A percentile compares a stretch with the other conserved stretches of the same genome.
Conservation (phyloP, 2,797 vertebrate species). For the Ctenopoma multispine region DNA sequence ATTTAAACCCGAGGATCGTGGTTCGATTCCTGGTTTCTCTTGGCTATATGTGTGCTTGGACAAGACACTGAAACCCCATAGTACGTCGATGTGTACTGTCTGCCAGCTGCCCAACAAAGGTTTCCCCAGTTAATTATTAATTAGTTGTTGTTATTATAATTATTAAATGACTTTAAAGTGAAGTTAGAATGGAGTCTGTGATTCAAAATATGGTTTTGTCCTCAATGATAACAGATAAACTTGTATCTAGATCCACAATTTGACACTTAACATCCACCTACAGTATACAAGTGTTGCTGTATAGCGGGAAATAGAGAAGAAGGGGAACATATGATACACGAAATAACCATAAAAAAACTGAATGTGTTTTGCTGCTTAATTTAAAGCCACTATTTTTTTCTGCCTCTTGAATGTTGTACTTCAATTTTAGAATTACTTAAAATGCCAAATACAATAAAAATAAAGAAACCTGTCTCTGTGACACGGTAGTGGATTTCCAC, state of each 20-base stretch:
- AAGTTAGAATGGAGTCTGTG: too few relatives aligned
- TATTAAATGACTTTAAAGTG: too few relatives aligned
- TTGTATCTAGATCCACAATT: not conserved
- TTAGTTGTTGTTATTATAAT: too few relatives aligned
- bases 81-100: too few relatives aligned
- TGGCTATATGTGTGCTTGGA: too few relatives aligned
- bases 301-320: not conserved
- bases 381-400: constrained; percentile 4
- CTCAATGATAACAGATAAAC: not conserved
- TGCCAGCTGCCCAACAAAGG: too few relatives aligned
- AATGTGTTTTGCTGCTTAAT: constrained; percentile 28
- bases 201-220: not conserved
- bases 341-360: constrained; percentile 8
- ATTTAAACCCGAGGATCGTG: too few relatives aligned
- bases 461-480: constrained; percentile 25
- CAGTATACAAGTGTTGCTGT: not conserved
- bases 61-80: too few relatives aligned
- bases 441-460: constrained; percentile 63
- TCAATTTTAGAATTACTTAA: constrained; percentile 48
- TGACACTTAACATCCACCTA: not conserved
- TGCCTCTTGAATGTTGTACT: constrained; percentile 28
- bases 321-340: constrained; percentile 29
- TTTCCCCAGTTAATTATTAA: too few relatives aligned
- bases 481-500: constrained; percentile 10
- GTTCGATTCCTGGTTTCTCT: too few relatives aligned